These are phyloP conservation scores for Urocolius indicus DNA, from an alignment of 2,113 vertebrate genomes.

Conservation along the genomic window DNA sequence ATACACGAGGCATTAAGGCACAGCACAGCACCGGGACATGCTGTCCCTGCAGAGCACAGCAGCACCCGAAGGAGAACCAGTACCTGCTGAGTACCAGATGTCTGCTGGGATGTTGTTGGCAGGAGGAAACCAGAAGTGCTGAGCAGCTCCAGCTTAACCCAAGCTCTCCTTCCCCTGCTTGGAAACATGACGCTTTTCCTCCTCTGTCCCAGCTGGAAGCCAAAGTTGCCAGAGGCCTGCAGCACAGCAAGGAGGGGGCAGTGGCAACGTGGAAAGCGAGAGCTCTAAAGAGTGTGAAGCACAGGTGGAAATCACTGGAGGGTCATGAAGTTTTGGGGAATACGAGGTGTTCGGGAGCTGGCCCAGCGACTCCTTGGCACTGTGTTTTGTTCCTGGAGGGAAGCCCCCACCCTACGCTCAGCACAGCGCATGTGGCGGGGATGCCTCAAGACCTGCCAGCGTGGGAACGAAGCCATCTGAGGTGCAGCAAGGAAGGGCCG, in stretches of 20 bases:
- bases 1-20: accelerated
- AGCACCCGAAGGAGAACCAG: not conserved
- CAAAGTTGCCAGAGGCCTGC: not conserved
- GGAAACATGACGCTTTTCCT: not conserved
- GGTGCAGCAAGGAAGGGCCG: not conserved
- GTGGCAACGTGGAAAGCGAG: accelerated
- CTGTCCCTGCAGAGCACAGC: not conserved
- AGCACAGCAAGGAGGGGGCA: accelerated
- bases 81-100: not conserved
- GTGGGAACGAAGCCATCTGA: not conserved
- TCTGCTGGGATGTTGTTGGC: not conserved
- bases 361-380: not conserved
- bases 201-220: not conserved
- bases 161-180: not conserved
- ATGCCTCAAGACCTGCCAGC: accelerated
- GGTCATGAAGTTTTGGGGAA: not conserved
- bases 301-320: not conserved
- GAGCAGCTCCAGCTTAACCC: not conserved
- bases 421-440: not conserved
- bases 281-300: not conserved
- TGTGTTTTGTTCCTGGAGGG: not conserved
- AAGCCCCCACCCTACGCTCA: not conserved
- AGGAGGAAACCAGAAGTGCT: not conserved
- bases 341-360: not conserved
- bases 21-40: accelerated